Evolutionary conservation across 2,888 invertebrate genomes (phyloP).

Genomic region (Dryadula phaetusa): DNA sequence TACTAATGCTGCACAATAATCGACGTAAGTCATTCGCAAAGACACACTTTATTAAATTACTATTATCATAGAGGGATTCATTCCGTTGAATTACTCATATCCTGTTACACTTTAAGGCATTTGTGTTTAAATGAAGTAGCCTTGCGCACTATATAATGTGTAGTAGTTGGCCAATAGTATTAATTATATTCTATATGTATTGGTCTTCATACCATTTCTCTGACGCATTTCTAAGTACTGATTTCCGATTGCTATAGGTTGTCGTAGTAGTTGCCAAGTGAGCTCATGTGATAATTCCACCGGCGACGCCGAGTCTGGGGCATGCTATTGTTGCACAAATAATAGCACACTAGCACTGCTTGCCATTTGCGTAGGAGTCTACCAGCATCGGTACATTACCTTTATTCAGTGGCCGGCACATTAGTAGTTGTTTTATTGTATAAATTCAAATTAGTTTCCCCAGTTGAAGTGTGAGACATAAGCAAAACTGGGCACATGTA

Average conservation of each 20-base stretch:
- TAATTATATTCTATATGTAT: conserved; percentile 14
- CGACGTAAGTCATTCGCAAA: conserved; percentile 46
- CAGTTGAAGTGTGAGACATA: neutral
- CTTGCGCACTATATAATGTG: neutral
- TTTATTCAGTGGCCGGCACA: conserved; percentile 18
- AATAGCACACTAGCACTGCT: conserved; percentile 55
- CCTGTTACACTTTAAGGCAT: conserved; percentile 15
- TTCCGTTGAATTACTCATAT: conserved; percentile 24
- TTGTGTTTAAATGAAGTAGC: conserved; percentile 9
- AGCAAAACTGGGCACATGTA: too few relatives aligned
- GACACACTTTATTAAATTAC: conserved; percentile 42
- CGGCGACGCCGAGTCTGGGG: conserved; percentile 76
- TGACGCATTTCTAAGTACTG: conserved; percentile 38
- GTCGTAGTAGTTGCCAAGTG: conserved; percentile 61
- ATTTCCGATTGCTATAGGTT: conserved; percentile 47
- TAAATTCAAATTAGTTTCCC: neutral
- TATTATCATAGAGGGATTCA: conserved; percentile 25
- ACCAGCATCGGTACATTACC: conserved; percentile 11
- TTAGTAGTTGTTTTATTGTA: neutral
- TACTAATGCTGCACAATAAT: conserved; percentile 48
- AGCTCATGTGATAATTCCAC: conserved; percentile 63
- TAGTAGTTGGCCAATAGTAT: conserved; percentile 11
- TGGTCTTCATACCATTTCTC: conserved; percentile 24
- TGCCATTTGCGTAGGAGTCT: conserved; percentile 53
- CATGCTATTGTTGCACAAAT: conserved; percentile 70